Base-by-base conservation (phyloP, 1,140 invertebrate species). In the Battus philenor region DNA sequence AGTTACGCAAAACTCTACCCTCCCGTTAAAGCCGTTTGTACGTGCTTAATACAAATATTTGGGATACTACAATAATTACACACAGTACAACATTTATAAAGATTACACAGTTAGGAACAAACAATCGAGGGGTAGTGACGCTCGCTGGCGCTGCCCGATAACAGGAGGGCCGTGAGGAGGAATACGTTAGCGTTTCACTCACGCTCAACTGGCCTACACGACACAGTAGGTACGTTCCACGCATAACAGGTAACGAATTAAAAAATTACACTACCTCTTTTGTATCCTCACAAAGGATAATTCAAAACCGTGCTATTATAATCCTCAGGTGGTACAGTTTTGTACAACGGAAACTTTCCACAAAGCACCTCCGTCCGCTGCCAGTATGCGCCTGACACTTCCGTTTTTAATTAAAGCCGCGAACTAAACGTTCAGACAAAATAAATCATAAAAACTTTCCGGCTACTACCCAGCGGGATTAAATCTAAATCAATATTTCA, bases 81-180 rank as follows among this genome's bases (percentile, higher is more conserved):
- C 62, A 61, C 24, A 50, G 22, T 44, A 44, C 36, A 46, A 47
- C 56, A 66, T 74, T 75, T 68, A 58, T 65, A 62, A 77, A 80
- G 69, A 71, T 80, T 74, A 80, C 66, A 66, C 64, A 26, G n/a
- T n/a, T 47, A 57, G 64, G 66, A 74, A 75, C 71, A 80, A 77
- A 80, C 69, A 75, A 74, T 71, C 57, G 67, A 61, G 44, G 59
- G 56, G 49, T 47, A 51, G 49, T 31, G 44, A 32, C 46, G 32
- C 36, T 47, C 47, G 52, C 55, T 80, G 76, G 34, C 41, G 32
- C 47, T 44, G 34, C 43, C 49, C 54, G 74, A 80, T 77, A 80
- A 69, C 47, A 30, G 9, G 34, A 39, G 46, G 11, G 44, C n/a
- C 76, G 76, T 78, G 74, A 55, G 56, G 17, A 17, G 22, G 76